Evolutionary conservation across 2,113 vertebrate species (phyloP).

Genomic region (Hyperopisus bebe): DNA sequence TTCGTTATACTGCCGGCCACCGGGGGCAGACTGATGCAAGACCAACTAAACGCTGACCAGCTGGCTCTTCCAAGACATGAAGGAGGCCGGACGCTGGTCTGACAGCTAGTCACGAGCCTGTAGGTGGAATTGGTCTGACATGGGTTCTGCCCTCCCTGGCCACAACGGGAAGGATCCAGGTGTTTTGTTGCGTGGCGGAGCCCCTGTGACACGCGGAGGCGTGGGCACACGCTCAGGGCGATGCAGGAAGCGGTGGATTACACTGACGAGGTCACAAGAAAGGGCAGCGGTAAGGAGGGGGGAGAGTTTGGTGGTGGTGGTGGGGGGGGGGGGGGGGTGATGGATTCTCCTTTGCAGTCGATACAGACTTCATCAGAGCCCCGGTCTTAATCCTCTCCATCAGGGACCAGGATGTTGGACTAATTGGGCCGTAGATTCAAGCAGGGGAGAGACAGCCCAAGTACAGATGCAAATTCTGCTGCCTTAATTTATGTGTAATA

Average conservation of each 20-base stretch:
- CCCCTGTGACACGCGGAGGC: not conserved
- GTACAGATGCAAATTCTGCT: not conserved
- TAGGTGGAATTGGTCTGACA: not conserved
- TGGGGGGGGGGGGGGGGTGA: conserved; percentile 10
- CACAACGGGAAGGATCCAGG: not conserved
- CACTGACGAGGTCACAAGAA: not conserved
- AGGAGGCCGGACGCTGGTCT: not conserved
- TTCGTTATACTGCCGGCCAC: not conserved
- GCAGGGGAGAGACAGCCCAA: conserved; percentile 18
- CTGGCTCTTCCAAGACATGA: not conserved
- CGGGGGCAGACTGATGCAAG: not conserved
- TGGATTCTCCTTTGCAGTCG: conserved; percentile 39
- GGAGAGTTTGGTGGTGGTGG: not conserved
- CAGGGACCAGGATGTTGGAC: conserved; percentile 30
- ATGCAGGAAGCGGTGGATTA: not conserved
- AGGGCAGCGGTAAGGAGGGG: not conserved
- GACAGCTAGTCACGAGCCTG: not conserved
- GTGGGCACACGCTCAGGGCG: not conserved
- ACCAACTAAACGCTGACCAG: not conserved
- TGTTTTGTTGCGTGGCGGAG: not conserved
- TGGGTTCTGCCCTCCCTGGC: not conserved
- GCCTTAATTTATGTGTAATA: not conserved
- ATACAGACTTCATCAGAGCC: conserved; percentile 42
- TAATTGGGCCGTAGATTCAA: conserved; percentile 32
- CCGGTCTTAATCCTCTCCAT: conserved; percentile 44